These are phyloP conservation scores for Elanoides forficatus DNA, from an alignment of 2,113 vertebrate species.

Conservation along the genomic window DNA sequence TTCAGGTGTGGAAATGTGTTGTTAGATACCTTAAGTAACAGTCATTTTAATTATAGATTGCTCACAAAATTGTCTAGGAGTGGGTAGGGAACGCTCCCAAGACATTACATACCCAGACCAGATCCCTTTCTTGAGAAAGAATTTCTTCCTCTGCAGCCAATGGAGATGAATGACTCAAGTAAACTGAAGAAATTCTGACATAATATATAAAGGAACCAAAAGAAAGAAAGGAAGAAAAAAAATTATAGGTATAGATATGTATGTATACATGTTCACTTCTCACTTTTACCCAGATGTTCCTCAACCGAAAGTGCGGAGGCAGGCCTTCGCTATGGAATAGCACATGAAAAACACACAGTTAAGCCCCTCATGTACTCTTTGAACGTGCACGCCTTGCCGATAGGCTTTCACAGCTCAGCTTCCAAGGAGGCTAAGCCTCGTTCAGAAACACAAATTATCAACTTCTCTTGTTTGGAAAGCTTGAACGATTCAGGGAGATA, in stretches of 20 bases:
- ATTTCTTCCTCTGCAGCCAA: not conserved
- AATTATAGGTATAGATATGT: too few species aligned
- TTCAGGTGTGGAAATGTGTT: not conserved
- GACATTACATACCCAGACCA: not conserved
- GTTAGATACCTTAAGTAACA: not conserved
- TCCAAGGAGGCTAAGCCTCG: constrained; percentile 13
- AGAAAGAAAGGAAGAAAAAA: not conserved
- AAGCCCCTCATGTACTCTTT: not conserved
- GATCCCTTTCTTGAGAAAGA: not conserved
- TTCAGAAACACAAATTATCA: constrained; percentile 39
- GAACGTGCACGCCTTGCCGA: not conserved
- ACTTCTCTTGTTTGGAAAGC: constrained; percentile 23
- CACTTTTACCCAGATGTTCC: not conserved
- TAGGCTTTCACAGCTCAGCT: constrained; percentile 9
- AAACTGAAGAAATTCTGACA: not conserved
- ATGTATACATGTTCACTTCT: not conserved
- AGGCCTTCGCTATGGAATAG: not conserved
- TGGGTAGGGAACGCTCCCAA: not conserved
- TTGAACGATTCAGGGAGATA: constrained; percentile 21
- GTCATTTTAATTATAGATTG: not conserved
- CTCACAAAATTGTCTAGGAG: not conserved
- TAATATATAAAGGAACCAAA: not conserved
- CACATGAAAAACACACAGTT: not conserved
- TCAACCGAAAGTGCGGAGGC: not conserved
- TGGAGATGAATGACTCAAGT: not conserved